phyloP scores from a whole-genome alignment of 2,888 invertebrate species.

The Cantharis flavilabris region DNA sequence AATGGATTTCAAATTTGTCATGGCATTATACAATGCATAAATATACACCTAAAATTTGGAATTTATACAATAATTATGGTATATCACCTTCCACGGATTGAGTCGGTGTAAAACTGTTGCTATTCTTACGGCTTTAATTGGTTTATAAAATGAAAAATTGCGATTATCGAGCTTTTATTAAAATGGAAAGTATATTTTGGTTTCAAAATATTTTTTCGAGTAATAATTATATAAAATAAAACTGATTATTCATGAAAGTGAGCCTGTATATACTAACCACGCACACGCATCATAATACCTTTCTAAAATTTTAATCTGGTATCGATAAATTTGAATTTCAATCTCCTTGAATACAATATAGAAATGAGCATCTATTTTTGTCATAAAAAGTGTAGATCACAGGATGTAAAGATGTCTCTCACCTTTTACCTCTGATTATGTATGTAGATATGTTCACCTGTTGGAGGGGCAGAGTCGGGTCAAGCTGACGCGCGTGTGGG shows the following conservation, averaged over 20 bases:
- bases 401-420: constrained; percentile 41
- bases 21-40: neutral
- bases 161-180: neutral
- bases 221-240: neutral
- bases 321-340: constrained; percentile 31
- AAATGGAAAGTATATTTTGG: neutral
- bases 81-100: neutral
- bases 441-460: constrained; percentile 47
- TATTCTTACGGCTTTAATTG: neutral
- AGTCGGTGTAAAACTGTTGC: neutral
- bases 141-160: neutral
- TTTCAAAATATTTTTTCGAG: neutral
- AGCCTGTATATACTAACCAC: neutral
- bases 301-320: constrained; percentile 6
- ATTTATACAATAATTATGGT: neutral
- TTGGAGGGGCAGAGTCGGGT: constrained; percentile 44
- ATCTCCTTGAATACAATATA: constrained; percentile 21
- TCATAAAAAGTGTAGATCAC: constrained; percentile 27
- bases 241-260: neutral
- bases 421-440: constrained; percentile 43
- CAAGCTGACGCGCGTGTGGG: constrained; percentile 49
- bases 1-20: neutral
- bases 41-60: neutral
- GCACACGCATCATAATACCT: neutral
- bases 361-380: constrained; percentile 24